Conservation (phyloP, 2,797 vertebrate genomes). For the Pseudochaenichthys georgianus region DNA sequence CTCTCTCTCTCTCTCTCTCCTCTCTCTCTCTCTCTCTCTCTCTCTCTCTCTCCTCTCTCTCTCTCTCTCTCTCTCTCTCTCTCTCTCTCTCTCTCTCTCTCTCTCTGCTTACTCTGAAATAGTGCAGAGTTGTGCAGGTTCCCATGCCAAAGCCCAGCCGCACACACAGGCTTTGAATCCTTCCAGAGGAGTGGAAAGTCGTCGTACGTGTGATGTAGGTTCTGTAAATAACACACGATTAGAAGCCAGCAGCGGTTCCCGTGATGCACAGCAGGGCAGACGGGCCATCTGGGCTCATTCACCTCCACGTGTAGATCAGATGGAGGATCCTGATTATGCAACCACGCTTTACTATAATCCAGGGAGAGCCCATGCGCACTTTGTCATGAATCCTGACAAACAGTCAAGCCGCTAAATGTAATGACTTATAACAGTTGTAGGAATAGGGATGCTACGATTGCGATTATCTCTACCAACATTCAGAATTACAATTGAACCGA, state of each 20-base stretch:
- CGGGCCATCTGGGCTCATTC: constrained; percentile 34
- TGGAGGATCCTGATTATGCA: constrained; percentile 33
- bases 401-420: not conserved
- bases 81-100: not conserved
- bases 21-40: too few relatives aligned
- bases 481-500: too few relatives aligned
- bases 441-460: too few relatives aligned
- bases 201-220: constrained; percentile 10
- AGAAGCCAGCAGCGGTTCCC: constrained; percentile 28
- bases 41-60: too few relatives aligned
- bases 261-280: constrained; percentile 14
- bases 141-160: constrained; percentile 18
- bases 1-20: too few relatives aligned
- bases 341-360: constrained; percentile 25
- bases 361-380: not conserved
- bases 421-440: not conserved
- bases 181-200: not conserved
- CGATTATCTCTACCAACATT: too few relatives aligned
- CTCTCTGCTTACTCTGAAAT: constrained; percentile 53
- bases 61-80: too few relatives aligned
- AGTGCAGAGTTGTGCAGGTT: constrained; percentile 35
- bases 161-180: not conserved
- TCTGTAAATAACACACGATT: constrained; percentile 50
- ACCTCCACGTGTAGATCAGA: constrained; percentile 22
- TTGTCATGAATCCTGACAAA: not conserved